Evolutionary conservation across 2,888 invertebrate species (phyloP).

Genomic region (Caenorhabditis angaria): DNA sequence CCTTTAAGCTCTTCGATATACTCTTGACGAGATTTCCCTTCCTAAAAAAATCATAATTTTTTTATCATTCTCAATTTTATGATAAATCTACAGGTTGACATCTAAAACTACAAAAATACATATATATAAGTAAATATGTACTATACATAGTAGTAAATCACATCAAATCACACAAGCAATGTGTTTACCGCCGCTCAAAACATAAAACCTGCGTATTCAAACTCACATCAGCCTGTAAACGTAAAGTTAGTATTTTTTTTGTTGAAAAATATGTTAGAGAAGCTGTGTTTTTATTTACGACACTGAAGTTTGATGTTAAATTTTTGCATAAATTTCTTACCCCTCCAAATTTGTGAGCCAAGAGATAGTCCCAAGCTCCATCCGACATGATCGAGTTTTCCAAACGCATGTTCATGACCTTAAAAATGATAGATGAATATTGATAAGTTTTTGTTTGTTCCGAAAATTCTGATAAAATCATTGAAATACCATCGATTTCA

Average conservation of each 20-base stretch:
- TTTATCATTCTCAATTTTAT: not conserved
- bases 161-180: slow-evolving; percentile 9
- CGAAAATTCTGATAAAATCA: too few relatives aligned
- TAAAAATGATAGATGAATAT: slow-evolving; percentile 34
- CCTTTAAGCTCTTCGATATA: slow-evolving; percentile 66
- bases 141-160: not conserved
- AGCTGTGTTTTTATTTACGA: not conserved
- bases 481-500: too few relatives aligned
- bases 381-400: slow-evolving; percentile 83
- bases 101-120: not conserved
- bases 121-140: not conserved
- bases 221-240: slow-evolving; percentile 39
- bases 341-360: slow-evolving; percentile 89
- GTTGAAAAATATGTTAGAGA: not conserved
- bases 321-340: slow-evolving; percentile 78
- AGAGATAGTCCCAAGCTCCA: slow-evolving; percentile 86
- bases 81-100: not conserved
- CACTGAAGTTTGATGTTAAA: too few relatives aligned
- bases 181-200: slow-evolving; percentile 3
- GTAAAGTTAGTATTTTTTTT: not conserved
- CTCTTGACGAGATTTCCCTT: slow-evolving; percentile 48
- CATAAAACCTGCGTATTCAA: slow-evolving; percentile 8
- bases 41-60: slow-evolving; percentile 37
- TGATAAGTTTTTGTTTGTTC: too few relatives aligned
- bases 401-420: slow-evolving; percentile 86